Evolutionary conservation across 2,113 vertebrate species (phyloP), one percentile per base, ranked within the genome.

Genomic region (Herpailurus yagouaroundi): DNA sequence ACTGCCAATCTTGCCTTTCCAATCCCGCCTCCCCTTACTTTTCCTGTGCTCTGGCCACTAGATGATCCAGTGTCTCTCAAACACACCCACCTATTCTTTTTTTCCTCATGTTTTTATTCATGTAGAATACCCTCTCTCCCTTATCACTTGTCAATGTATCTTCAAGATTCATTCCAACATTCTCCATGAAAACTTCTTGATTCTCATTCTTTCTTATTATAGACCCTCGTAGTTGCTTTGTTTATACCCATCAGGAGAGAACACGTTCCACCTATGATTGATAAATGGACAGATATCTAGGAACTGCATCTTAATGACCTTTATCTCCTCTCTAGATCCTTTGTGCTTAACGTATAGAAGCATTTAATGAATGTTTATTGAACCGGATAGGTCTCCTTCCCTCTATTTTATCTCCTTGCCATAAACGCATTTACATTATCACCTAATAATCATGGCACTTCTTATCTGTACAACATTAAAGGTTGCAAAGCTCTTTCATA

Each of bases 361-460:
- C 23, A 33, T 52, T 89, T 77, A 33, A 66, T 57, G 25, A 76
- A 29, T 13, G 50, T 5, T 76, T 27, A 50, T 36, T 50, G 57
- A 91, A 41, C 6, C 50, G 27, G n/a, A 33, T 48, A 31, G 19
- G 2, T 73, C 25, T 76, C 19, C 41, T 4, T 41, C 50, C 27
- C 14, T 76, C 48, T 19, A 92, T 94, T 87, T 11, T 71, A 48
- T 92, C n/a, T 91, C 38, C n/a, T 85, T 89, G 13, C 12, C 33
- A 87, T 79, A 48, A 96, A 15, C 23, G 66, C n/a, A 55, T 77
- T 87, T 90, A 64, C 91, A 91, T 57, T 60, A 45, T 82, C 27
- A 74, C 66, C 55, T 86, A 69, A 91, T 82, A 92, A 77, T 69
- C 76, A 77, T 52, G 38, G 29, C 45, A 69, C n/a, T 89, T 95